Evolutionary conservation across 2,888 invertebrate genomes (phyloP), one percentile per base, ranked within the genome.

Genomic region (Agrypnus murinus): DNA sequence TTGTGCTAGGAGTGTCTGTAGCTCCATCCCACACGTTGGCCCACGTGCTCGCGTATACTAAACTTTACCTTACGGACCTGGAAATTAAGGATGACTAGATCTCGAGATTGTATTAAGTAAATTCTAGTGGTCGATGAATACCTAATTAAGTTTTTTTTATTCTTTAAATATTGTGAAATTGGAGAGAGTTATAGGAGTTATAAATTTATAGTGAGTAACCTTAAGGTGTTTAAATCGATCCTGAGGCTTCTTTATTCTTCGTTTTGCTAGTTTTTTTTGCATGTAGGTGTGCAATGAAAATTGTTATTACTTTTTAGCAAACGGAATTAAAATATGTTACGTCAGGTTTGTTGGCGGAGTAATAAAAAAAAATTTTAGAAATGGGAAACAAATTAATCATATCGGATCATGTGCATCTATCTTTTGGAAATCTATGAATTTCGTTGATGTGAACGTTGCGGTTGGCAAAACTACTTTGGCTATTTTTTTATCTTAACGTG

Each of bases 1-100:
- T 77, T 77, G 75, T 74, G 71, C 75, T 77, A 77, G 77, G 77
- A 75, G 77, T 77, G 77, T 74, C 73, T 69, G 65, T 71, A 63
- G 65, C 60, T 68, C 38, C 69, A 71, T 66, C 74, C 77, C 75
- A 75, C 75, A 68, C 71, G 46, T 66, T 63, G 70, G 65, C 72
- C 74, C 74, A 74, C 74, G 65, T 67, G 59, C 67, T 43, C 64
- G 53, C 67, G 34, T 19, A 48, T 45, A 66, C 64, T 38, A 71
- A 71, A 71, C 53, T 71, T 53, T 50, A 58, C 71, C 63, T 67
- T 71, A 71, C 60, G 63, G 45, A 19, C 46, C 55, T 36, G 46
- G 45, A 63, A 62, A 63, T 63, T 71, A 67, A 46, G 71, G 60
- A 62, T 62, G 19, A 32, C 31, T 19, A 34, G 43, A 19, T 14